Base-by-base conservation (phyloP, 2,113 vertebrate genomes). In the Scophthalmus maximus region DNA sequence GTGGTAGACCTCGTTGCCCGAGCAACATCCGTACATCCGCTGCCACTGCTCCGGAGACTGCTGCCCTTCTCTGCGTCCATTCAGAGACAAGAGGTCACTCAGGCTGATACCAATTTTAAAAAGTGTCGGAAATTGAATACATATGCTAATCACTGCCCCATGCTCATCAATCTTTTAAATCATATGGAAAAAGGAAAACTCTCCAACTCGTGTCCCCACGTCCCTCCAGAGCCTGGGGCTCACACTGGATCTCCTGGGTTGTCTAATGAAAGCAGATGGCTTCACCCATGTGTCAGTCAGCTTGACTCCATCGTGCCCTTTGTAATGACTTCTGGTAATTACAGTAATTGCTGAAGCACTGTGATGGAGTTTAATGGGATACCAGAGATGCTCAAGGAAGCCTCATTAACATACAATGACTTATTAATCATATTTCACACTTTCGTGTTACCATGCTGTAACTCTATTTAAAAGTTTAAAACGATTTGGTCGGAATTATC, bases 31-130 rank as follows among this genome's bases (percentile, higher is more conserved):
- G 7, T 99, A 99, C 91, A 94, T 96, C 89, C 96, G 96, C 93
- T 99, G 97, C 97, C 97, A 99, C 47, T 97, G 96, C 85, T 98
- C 96, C 0, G 95, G 94, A 0, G 97, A 97, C 77, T 98, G 97
- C 36, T 96, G 96, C 38, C 95, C 96, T 87, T 98, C 97, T 81
- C 97, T 99, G 92, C 11, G 55, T 40, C 15, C 14, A 70, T 23
- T 36, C 23, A 68, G 47, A 49, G 15, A 22, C 69, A 68, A 71
- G 1, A 11, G 9, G 5, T n/a, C 5, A 46, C 6, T 8, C 6
- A 20, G 20, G 15, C 14, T 17, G 2, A n/a, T n/a, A n/a, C n/a
- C n/a, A n/a, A n/a, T n/a, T n/a, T n/a, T n/a, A n/a, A 11, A 46
- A n/a, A 18, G 2, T n/a, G 17, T 64, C 4, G 62, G 20, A 42